Evolutionary conservation across 2,113 vertebrate genomes (phyloP).

Genomic region (Apodemus speciosus): DNA sequence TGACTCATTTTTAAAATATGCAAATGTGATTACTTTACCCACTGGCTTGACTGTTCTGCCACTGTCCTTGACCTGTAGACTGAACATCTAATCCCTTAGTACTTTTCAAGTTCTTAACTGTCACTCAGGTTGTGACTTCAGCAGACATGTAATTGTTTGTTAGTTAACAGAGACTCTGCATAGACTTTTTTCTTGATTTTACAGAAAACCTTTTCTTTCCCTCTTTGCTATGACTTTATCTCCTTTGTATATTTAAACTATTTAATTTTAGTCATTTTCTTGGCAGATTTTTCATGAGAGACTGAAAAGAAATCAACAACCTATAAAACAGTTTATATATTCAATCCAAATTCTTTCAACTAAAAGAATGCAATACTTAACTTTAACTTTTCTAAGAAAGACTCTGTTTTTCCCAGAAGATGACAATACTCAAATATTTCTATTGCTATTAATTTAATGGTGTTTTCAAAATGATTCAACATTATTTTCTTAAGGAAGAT

Average conservation of each 20-base stretch:
- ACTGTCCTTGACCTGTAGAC: neutral
- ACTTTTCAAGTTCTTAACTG: neutral
- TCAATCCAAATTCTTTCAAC: neutral
- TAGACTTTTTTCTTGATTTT: neutral
- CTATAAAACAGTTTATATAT: neutral
- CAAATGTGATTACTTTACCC: neutral
- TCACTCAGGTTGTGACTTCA: neutral
- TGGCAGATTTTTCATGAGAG: neutral
- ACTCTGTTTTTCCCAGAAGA: neutral
- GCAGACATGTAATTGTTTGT: neutral
- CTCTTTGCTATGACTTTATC: neutral
- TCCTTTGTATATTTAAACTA: neutral
- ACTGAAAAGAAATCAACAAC: neutral
- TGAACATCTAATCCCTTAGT: conserved; percentile 11
- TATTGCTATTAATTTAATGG: neutral
- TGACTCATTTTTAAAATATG: conserved; percentile 46
- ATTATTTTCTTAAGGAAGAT: neutral
- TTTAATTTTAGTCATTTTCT: neutral
- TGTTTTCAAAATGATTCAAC: no score
- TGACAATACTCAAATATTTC: neutral
- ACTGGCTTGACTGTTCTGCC: no score
- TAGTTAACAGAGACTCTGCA: neutral
- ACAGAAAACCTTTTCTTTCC: neutral
- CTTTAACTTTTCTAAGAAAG: neutral
- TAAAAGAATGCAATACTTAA: neutral